phyloP scores from a whole-genome alignment of 2,888 invertebrate genomes.

The Polyommatus iphigenia region DNA sequence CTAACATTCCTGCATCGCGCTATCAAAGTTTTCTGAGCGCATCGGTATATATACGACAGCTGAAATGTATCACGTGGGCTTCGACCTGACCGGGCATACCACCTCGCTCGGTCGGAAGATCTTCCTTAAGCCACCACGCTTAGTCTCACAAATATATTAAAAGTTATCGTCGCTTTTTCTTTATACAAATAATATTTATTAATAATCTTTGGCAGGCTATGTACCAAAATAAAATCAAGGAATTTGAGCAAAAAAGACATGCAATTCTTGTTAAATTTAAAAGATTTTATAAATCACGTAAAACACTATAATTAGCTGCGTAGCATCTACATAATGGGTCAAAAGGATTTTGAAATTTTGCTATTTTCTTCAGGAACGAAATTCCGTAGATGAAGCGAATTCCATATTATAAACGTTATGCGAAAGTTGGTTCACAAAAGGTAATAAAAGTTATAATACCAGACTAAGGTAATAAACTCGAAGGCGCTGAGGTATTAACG shows the following conservation, averaged over 20 bases:
- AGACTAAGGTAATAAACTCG: constrained; percentile 10
- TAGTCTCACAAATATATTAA: no score
- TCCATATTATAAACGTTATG: not conserved
- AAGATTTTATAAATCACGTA: not conserved
- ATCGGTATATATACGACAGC: no score
- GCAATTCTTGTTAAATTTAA: no score
- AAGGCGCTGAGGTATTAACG: not conserved
- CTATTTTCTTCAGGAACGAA: not conserved
- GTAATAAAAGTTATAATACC: not conserved
- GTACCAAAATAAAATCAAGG: not conserved
- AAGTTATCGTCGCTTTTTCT: no score
- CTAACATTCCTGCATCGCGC: no score
- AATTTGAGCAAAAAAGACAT: not conserved
- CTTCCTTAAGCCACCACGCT: no score
- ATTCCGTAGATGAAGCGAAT: not conserved
- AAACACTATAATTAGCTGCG: not conserved
- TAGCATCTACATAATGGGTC: not conserved
- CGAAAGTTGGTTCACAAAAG: not conserved
- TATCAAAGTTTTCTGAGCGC: no score
- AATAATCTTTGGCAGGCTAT: not conserved
- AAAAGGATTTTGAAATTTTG: not conserved
- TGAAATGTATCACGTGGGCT: no score
- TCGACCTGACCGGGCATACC: no score
- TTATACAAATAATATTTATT: not conserved
- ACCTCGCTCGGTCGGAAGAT: no score